A percentile compares a stretch with the other conserved stretches of the same genome.
Conservation (phyloP, 2,113 vertebrate genomes). For the Xyliphius kryptos region DNA sequence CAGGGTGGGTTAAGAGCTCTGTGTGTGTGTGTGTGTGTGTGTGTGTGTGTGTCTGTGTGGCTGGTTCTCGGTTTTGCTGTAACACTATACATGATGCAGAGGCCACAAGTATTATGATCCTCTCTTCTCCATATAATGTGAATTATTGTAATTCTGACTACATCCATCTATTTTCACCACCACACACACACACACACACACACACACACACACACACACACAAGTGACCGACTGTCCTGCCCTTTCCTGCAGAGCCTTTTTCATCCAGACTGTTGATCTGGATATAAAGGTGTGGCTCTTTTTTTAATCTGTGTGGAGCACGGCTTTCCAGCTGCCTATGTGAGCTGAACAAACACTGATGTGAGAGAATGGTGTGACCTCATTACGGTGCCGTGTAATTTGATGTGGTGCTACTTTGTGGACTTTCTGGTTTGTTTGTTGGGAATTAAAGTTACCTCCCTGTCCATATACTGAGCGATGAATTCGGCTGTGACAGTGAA, state of each 20-base stretch:
- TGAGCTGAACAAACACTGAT: conserved; percentile 5
- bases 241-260: conserved; percentile 26
- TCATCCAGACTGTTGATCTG: conserved; percentile 8
- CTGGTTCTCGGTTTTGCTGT: conserved; percentile 13
- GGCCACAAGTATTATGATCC: background rate
- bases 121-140: background rate
- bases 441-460: too few relatives aligned
- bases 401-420: conserved; percentile 7
- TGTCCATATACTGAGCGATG: too few relatives aligned
- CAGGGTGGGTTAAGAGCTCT: conserved; percentile 19
- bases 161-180: background rate
- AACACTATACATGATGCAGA: conserved; percentile 6
- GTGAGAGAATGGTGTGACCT: background rate
- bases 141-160: background rate
- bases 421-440: conserved; percentile 7
- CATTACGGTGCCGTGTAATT: conserved; percentile 10
- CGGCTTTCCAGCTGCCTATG: background rate
- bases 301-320: background rate
- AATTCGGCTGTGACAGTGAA: background rate
- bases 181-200: too few relatives aligned
- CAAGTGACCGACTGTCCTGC: background rate
- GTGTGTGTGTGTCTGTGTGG: background rate
- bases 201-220: too few relatives aligned
- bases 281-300: conserved; percentile 16
- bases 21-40: conserved; percentile 17